Conservation (phyloP, 2,113 vertebrate genomes). For the Cricetomys ansorgei region DNA sequence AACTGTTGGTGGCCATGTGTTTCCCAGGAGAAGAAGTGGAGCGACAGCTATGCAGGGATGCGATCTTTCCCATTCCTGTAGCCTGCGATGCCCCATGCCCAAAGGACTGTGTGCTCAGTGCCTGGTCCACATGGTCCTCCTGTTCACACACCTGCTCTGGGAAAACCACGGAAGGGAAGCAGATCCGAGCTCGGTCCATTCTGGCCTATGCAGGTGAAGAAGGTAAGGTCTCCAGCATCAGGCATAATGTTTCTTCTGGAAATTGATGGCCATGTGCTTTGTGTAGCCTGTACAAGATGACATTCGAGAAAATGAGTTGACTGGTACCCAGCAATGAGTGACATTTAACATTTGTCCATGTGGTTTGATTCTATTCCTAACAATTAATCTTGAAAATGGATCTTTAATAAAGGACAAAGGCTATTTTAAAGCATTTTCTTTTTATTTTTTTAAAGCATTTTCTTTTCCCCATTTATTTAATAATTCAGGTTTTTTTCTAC, state of each 20-base stretch:
- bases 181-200: slow-evolving; percentile 94
- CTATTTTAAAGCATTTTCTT: background rate
- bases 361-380: background rate
- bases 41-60: slow-evolving; percentile 91
- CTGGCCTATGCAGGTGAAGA: slow-evolving; percentile 97
- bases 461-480: background rate
- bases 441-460: too few relatives aligned
- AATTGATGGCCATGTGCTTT: background rate
- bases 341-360: background rate
- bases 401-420: background rate
- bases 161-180: slow-evolving; percentile 96
- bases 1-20: slow-evolving; percentile 77
- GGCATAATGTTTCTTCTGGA: background rate
- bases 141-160: slow-evolving; percentile 99
- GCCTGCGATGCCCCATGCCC: slow-evolving; percentile 94
- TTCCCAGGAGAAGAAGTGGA: slow-evolving; percentile 92
- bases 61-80: slow-evolving; percentile 89
- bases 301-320: background rate
- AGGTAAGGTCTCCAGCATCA: slow-evolving; percentile 87
- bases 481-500: background rate
- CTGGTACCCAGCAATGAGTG: background rate
- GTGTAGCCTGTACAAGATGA: background rate
- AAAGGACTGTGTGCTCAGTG: slow-evolving; percentile 95
- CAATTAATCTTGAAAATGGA: background rate
- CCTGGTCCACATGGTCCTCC: slow-evolving; percentile 95